Percentiles rank a stretch among this genome's conserved stretches.
Conservation (phyloP, 2,797 vertebrate genomes). For the Naso thynnoides region DNA sequence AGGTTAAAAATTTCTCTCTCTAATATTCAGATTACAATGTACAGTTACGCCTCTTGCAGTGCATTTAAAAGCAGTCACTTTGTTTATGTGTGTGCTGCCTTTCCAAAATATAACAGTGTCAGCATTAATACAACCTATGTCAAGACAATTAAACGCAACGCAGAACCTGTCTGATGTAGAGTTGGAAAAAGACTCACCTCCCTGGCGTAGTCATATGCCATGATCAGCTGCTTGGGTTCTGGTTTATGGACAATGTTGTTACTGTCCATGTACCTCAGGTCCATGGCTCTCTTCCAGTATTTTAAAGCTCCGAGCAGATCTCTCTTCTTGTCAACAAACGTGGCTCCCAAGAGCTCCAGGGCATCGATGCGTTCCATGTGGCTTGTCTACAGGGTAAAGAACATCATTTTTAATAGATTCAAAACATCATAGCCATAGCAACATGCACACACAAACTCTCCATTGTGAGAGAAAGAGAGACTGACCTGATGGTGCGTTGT, state of each 20-base stretch:
- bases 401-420: neutral
- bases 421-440: neutral
- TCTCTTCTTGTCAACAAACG: slow-evolving; percentile 98
- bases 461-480: neutral
- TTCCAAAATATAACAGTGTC: neutral
- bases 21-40: neutral
- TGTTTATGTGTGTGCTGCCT: neutral
- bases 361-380: slow-evolving; percentile 93
- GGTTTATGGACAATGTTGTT: slow-evolving; percentile 91
- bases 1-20: neutral
- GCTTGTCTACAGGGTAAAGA: slow-evolving; percentile 83
- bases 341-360: slow-evolving; percentile 96
- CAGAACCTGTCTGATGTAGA: neutral
- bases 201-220: slow-evolving; percentile 97
- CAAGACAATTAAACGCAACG: neutral
- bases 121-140: neutral
- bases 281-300: slow-evolving; percentile 99
- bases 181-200: slow-evolving; percentile 85
- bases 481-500: slow-evolving; percentile 89
- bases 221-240: slow-evolving; percentile 93
- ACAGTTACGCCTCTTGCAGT: neutral
- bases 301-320: slow-evolving; percentile 97
- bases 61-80: neutral
- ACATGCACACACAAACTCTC: neutral
- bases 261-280: slow-evolving; percentile 92